Base-by-base conservation (phyloP, 92 coral and sea anemone species). In the Actinostola sp. region DNA sequence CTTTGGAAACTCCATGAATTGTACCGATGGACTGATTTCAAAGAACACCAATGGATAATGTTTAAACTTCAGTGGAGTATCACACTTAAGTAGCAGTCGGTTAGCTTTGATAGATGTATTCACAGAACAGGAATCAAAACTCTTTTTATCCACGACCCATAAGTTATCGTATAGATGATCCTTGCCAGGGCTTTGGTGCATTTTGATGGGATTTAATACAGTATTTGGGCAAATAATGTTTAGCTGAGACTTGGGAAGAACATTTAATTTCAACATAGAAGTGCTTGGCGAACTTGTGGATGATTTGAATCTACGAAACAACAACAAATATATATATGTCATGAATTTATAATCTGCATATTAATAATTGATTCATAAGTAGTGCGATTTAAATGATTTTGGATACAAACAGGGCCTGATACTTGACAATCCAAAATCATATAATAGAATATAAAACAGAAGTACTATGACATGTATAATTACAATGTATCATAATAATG, bases 121-220 rank as follows among this genome's bases (percentile, higher is more conserved):
- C 19, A 73, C 83, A 51, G 68, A 63, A 31, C 90, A 86, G 38
- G 54, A 65, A 16, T 86, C 86, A 74, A 50, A 86, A 30, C 90
- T 83, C 45, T 76, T 56, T 66, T 86, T 81, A 27, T 86, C 90
- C 16, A 86, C 90, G 31, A 80, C 51, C 73, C 63, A 80, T n/a
- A 86, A 42, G 70, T 86, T 86, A 31, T 86, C 86, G 45, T 67
- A 80, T 10, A 86, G 83, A 8, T 28, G 43, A 32, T 80, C 86
- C 34, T 80, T 86, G 4, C 75, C 59, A 19, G 61, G 70, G 16
- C 65, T 49, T n/a, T 39, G 73, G 19, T 61, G 24, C 27, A 78
- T 60, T 71, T 75, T 81, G 19, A 63, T 52, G 3, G 90, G 90
- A 52, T 86, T 79, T 28, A 79, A 45, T 14, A 63, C 68, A 43